Evolutionary conservation across 92 coral and sea anemone species (phyloP).

Genomic region (Isaurus tuberculatus): DNA sequence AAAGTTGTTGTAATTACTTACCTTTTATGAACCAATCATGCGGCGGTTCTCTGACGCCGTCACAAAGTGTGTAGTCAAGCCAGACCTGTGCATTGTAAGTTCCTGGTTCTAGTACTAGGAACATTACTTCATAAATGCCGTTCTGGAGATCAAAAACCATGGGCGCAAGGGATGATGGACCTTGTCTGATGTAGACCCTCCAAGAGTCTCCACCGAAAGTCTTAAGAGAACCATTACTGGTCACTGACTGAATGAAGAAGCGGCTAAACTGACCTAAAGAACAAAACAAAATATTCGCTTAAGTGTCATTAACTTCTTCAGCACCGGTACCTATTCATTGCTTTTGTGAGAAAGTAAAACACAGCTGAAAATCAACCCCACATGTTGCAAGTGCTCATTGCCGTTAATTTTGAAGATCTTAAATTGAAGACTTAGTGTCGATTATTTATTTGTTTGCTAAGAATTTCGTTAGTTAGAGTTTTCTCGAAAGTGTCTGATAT

Average conservation of each 20-base stretch:
- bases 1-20: no score
- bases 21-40: constrained; percentile 53
- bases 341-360: no score
- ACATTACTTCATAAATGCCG: constrained; percentile 55
- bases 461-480: no score
- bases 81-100: constrained; percentile 53
- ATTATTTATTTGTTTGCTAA: no score
- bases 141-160: constrained; percentile 46
- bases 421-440: no score
- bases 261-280: constrained; percentile 54
- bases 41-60: constrained; percentile 60
- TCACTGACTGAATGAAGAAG: constrained; percentile 58
- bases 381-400: no score
- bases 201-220: constrained; percentile 59
- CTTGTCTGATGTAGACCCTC: constrained; percentile 64
- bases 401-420: no score
- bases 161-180: constrained; percentile 66
- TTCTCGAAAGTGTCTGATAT: no score
- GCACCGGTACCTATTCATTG: no score
- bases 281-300: neutral
- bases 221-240: constrained; percentile 31
- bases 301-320: neutral
- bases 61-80: constrained; percentile 61
- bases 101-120: constrained; percentile 56
- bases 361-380: no score